Evolutionary conservation across 2,797 vertebrate species (phyloP), one percentile per base, ranked within the genome.

Genomic region (Microchirus variegatus): DNA sequence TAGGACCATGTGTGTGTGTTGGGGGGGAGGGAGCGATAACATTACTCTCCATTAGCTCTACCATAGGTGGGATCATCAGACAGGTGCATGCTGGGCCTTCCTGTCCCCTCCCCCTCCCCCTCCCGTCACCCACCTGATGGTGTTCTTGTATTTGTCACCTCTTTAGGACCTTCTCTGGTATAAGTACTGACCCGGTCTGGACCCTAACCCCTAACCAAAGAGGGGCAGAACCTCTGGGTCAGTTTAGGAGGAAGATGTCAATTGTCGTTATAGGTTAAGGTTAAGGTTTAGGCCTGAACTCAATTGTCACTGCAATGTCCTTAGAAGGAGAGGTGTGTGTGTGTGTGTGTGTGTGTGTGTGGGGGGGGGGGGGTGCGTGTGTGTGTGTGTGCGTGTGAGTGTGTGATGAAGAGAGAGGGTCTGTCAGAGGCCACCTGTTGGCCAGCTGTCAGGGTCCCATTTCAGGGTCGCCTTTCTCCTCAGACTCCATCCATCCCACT

Each of bases 341-440:
- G 60, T 56, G 73, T 70, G 65, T 75, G 67, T 57, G 70, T 71
- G 22, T 50, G 61, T 63, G 78, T 75, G 55, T 78, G 57, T 77
- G n/a, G n/a, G n/a, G n/a, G n/a, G n/a, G n/a, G n/a, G n/a, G n/a
- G n/a, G n/a, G 22, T 22, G 22, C 5, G 22, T 22, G 22, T 22
- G 22, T 74, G 58, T 67, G 70, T 61, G 60, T 59, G 73, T 70
- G 65, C 73, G 67, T 57, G 70, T 71, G 22, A 48, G 61, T 63
- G 78, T 75, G 55, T 78, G 57, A 91, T 90, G 87, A 92, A 66
- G 84, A 88, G 84, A 87, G 83, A 88, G 78, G 82, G 89, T 80
- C 88, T 88, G 83, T 89, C 89, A 92, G 76, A 81, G 83, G 83
- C 90, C 92, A 93, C 92, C 92, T 93, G 93, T 91, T 90, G 83